Base-by-base conservation (phyloP, 2,113 vertebrate genomes). In the Psilopogon haemacephalus region DNA sequence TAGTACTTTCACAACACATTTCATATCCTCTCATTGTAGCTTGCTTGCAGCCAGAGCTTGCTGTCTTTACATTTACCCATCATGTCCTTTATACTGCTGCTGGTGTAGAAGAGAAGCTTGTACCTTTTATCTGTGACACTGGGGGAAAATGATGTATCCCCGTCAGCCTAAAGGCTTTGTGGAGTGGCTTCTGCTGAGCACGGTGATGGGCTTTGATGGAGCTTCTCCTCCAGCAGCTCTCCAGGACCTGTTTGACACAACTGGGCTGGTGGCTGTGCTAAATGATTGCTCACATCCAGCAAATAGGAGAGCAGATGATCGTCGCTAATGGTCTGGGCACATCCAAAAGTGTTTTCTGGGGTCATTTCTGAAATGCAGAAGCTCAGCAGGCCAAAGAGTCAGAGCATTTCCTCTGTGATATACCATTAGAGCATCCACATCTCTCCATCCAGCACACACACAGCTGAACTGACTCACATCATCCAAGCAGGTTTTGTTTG, bases 1-100 rank as follows among this genome's bases (percentile, higher is more conserved):
- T 68, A 62, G 65, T 84, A 86, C 86, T 81, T 90, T 65, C 81
- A 84, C 74, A 90, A 90, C 32, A 62, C 18, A 8, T 89, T 69
- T 78, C 87, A 89, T 79, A 58, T 11, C n/a, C 75, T 84, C 67
- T 89, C 78, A 48, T 33, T 69, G 63, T 69, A 56, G 71, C 27
- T 54, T 82, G 84, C 89, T 55, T 78, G 86, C 48, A 82, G 86
- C 42, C 62, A 62, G 84, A 84, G 35, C 33, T 81, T 32, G 26
- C 23, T 50, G n/a, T 21, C 62, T 81, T 62, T 78, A n/a, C 83
- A 81, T 80, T 58, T 72, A 37, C n/a, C 32, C 60, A 37, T n/a
- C 75, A 58, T 42, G n/a, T 26, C 69, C 64, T 67, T 76, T 52
- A 37, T n/a, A 2, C 17, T 30, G 60, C 74, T 89, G 86, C 54